Evolutionary conservation across 1,140 invertebrate species (phyloP), one percentile per base, ranked within the genome.

Genomic region (Megalonaias nervosa): DNA sequence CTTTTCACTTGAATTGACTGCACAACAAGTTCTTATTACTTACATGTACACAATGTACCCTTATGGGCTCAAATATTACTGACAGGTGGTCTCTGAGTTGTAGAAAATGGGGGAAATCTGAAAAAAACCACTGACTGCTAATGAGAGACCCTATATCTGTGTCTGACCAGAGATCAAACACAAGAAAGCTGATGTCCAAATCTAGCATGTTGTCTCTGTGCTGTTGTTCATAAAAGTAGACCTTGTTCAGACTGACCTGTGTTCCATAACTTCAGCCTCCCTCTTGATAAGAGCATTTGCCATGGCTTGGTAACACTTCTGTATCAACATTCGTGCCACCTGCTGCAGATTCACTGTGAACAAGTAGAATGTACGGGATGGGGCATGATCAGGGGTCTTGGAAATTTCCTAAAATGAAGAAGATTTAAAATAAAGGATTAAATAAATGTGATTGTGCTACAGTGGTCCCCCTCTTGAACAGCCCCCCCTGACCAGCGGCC

Each of bases 321-420:
- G 94, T 19, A 95, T 89, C 38, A 94, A 89, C 92, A 94, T 95
- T 74, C 93, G 91, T n/a, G 94, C 94, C 26, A 96, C 93, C 74
- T 90, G 87, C 76, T 88, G 83, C 26, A 92, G 83, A 74, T 96
- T 93, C 58, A 97, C 94, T 79, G 94, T 93, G 88, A 96, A 96
- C 6, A 96, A 89, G 82, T 94, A 96, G 79, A 94, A 94, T 11
- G 93, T 93, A 90, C 96, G 95, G 23, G 93, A 93, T 19, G 93
- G 93, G 16, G 92, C 92, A 77, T 92, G 88, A 66, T 92, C 91
- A 21, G 92, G 92, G 0, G 93, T 91, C 14, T 93, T 91, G 2
- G 93, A 92, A 77, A 95, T 91, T 85, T 95, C 94, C 91, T 95
- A 93, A 55, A 81, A 79, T 19, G 66, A 48, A 13, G 61, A 67